Base-by-base conservation (phyloP, 2,888 invertebrate species). In the Selenia dentaria region DNA sequence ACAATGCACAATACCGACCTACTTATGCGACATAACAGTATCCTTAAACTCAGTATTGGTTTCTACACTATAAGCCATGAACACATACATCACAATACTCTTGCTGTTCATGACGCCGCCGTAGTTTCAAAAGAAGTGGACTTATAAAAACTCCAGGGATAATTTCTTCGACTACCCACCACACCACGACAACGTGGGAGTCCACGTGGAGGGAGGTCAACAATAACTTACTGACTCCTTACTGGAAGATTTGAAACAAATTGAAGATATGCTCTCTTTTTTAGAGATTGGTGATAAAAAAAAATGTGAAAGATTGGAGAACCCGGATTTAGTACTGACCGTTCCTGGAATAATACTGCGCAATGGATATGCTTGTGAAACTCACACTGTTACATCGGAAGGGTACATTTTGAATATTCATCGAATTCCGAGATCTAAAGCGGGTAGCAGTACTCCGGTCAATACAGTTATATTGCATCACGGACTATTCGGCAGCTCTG, bases 401-500 rank as follows among this genome's bases (percentile, higher is more conserved):
- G 97, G 96, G 0, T 98, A 96, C 75, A 83, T 97, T 9, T 82
- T 98, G 29, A 94, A 93, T 24, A 55, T 98, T 32, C 97, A 97
- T 66, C 92, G 97, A 40, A 96, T 98, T 58, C 95, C 96, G 0
- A 89, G 89, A 34, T 57, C 78, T 1, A 91, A 90, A 33, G 72
- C 74, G 37, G 70, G 75, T 13, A 59, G 56, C 0, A 48, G 55
- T 0, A 69, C 80, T 1, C 52, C 82, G 0, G 51, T 54, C 1
- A 83, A 79, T 18, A 78, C 85, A 0, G 93, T 94, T 40, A 91
- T 96, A 51, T 79, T 97, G 11, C 96, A 96, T 65, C 97, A 97
- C 70, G 98, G 98, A 0, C 78, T 98, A 2, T 85, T 96, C 14
- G 93, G 93, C 1, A 94, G 95, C 60, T 95, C 96, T 1, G 93